Evolutionary conservation across 2,113 vertebrate species (phyloP), one percentile per base, ranked within the genome.

Genomic region (Nannospalax galili): DNA sequence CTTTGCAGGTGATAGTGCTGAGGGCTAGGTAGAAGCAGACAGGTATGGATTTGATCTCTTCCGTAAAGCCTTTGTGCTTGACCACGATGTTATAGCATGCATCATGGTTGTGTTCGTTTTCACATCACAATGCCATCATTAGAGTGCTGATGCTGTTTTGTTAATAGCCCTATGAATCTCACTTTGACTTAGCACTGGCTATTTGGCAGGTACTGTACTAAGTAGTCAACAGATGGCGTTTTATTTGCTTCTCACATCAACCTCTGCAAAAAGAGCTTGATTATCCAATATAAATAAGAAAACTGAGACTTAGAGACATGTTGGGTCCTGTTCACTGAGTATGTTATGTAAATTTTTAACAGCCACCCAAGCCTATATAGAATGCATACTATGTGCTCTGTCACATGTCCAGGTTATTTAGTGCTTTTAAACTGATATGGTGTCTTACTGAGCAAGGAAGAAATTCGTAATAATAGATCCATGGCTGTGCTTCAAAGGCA

Each of bases 401-500:
- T 73, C 73, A 64, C 0, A 3, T 84, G 26, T n/a, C 79, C 77
- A 4, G 15, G 40, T 88, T 88, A 74, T 84, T 94, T 90, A 74
- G 56, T 86, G 56, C 62, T 84, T 78, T 56, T 52, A 96, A 92
- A 69, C 58, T 42, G 35, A 70, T 28, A 24, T 60, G 35, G 64
- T 26, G 17, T 93, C 35, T 86, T 91, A 42, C 15, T 65, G 62
- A 69, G 78, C 35, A 84, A n/a, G 64, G 92, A 87, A 77, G 92
- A 87, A 77, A 74, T 96, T 94, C 64, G 69, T 95, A 93, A 70
- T 86, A 93, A 75, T 91, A 90, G 95, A 69, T 96, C 45, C 70
- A 85, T 90, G 62, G 32, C 62, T 96, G 75, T 84, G 86, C 67
- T 94, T 92, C 90, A 97, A 94, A 95, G 86, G 74, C 67, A 95